phyloP scores from a whole-genome alignment of 2,797 vertebrate genomes.

The Sebastes trivittatus region DNA sequence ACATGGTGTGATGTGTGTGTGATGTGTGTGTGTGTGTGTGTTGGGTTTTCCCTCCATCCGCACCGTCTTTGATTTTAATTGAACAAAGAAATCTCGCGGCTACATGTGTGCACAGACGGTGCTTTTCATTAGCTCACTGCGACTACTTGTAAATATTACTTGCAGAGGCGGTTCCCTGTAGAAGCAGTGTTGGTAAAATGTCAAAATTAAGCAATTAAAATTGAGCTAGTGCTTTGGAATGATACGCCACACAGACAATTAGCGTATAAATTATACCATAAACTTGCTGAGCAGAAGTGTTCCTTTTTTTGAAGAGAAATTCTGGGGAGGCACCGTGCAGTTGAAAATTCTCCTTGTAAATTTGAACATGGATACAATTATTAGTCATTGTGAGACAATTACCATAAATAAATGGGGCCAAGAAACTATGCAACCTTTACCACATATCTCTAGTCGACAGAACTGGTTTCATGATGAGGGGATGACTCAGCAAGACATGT shows the following conservation, averaged over 20 bases:
- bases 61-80: conserved; percentile 4
- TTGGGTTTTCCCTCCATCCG: neutral
- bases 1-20: neutral
- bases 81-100: neutral
- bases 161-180: neutral
- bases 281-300: neutral
- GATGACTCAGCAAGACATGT: neutral
- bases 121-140: neutral
- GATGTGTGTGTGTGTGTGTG: neutral
- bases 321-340: neutral
- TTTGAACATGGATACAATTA: neutral
- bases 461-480: neutral
- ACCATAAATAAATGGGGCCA: neutral
- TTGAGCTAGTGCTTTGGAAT: neutral
- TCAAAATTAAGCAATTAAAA: neutral
- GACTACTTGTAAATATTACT: neutral
- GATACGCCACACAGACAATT: neutral
- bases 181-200: neutral
- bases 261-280: neutral
- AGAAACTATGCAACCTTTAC: neutral
- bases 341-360: neutral
- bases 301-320: neutral
- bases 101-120: neutral
- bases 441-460: neutral
- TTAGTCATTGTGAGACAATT: neutral